Conservation (phyloP, 2,113 vertebrate genomes). For the Bettongia penicillata region DNA sequence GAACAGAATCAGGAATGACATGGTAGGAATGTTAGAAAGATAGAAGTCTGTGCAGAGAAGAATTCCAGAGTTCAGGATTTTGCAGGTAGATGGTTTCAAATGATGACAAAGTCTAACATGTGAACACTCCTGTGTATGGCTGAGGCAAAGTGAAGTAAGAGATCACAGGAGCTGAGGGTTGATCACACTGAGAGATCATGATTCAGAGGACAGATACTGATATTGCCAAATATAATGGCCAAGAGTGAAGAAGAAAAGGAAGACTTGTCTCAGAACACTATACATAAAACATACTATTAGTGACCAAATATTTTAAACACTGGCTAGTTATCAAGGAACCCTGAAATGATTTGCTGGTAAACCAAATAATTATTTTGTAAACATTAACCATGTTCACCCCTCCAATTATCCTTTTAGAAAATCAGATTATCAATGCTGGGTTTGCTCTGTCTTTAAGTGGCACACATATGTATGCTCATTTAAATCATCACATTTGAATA, state of each 20-base stretch:
- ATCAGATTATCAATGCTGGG: background rate
- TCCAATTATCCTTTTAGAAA: background rate
- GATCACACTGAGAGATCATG: background rate
- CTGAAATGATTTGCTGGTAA: background rate
- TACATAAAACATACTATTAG: background rate
- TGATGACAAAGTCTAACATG: background rate
- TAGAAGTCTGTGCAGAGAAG: background rate
- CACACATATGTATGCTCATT: background rate
- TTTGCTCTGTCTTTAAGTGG: background rate
- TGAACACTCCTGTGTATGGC: background rate
- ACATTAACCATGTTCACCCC: background rate
- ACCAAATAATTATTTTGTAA: background rate
- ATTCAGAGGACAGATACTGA: background rate
- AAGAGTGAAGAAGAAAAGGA: background rate
- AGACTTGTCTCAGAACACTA: background rate
- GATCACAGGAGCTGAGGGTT: background rate
- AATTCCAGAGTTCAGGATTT: background rate
- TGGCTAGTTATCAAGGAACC: background rate
- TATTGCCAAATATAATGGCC: background rate
- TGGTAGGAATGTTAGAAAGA: background rate
- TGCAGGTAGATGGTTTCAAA: background rate
- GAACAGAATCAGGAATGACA: background rate
- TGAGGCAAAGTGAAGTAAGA: background rate
- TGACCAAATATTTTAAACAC: background rate
- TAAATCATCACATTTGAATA: background rate